Conservation (phyloP, 2,797 vertebrate species). For the Graptemys geographica region DNA sequence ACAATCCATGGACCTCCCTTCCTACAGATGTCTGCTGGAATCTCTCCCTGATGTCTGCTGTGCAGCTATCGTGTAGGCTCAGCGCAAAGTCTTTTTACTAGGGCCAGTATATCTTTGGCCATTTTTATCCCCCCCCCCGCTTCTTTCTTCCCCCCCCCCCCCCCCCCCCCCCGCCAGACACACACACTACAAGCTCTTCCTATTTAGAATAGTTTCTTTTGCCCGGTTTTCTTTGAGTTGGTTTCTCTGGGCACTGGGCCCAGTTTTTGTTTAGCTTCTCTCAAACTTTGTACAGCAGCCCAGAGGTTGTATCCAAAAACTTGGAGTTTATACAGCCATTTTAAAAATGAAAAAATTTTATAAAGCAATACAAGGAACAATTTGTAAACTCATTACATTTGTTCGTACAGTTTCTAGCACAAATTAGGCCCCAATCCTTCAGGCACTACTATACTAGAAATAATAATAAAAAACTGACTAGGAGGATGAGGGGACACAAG, state of each 20-base stretch:
- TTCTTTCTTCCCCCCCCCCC: neutral
- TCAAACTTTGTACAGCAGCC: constrained; percentile 51
- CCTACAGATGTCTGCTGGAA: neutral
- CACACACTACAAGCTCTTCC: constrained; percentile 20
- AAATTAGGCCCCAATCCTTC: constrained; percentile 15
- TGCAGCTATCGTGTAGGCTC: neutral
- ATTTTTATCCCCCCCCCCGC: neutral
- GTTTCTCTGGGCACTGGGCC: constrained; percentile 68
- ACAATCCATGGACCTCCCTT: neutral
- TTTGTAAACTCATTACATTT: constrained; percentile 33
- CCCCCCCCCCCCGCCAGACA: neutral
- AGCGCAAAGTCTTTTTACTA: neutral
- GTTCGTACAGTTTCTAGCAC: constrained; percentile 54
- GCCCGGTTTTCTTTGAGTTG: constrained; percentile 54
- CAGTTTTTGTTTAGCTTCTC: constrained; percentile 69
- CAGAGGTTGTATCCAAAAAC: constrained; percentile 47
- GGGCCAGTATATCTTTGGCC: neutral
- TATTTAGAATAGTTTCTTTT: constrained; percentile 64
- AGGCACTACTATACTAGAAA: neutral
- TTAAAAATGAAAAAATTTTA: neutral
- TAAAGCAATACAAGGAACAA: constrained; percentile 51
- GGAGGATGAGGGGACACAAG: constrained; percentile 16
- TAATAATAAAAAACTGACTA: constrained; percentile 49
- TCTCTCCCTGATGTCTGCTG: neutral
- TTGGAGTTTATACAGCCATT: constrained; percentile 6